These are phyloP conservation scores for Ceratina australensis DNA, from an alignment of 1,140 invertebrate species.

Conservation along the genomic window DNA sequence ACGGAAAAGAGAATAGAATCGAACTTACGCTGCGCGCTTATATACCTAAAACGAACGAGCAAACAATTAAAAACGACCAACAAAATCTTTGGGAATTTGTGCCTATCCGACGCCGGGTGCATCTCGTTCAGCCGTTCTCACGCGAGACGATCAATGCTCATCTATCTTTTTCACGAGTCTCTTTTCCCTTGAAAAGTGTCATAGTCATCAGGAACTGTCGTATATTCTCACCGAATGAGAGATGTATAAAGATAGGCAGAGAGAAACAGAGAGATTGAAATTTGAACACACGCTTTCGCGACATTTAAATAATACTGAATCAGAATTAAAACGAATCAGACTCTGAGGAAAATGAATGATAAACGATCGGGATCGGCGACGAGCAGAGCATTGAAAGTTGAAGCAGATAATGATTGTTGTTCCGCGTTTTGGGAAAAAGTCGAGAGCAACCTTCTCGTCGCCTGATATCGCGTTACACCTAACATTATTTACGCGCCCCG, in stretches of 20 bases:
- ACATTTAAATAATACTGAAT: slow-evolving; percentile 38
- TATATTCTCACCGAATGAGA: not conserved
- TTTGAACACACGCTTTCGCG: slow-evolving; percentile 27
- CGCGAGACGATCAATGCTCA: not conserved
- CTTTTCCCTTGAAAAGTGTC: not conserved
- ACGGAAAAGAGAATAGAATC: not conserved
- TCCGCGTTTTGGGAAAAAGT: too few species aligned
- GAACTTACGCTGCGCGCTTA: not conserved
- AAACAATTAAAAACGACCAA: not conserved
- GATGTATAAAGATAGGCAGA: not conserved
- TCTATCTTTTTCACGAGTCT: not conserved
- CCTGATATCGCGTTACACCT: slow-evolving; percentile 17
- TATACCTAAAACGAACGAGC: too few species aligned
- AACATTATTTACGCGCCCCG: slow-evolving; percentile 6
- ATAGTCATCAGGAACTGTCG: slow-evolving; percentile 19
- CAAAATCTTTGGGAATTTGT: slow-evolving; percentile 4
- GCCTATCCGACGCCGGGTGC: not conserved
- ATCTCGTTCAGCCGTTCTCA: not conserved
- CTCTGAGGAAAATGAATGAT: slow-evolving; percentile 22
- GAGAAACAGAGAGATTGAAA: slow-evolving; percentile 1
- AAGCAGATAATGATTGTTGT: too few species aligned
- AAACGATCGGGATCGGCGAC: slow-evolving; percentile 6
- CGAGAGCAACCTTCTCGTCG: not conserved
- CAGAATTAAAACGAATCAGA: slow-evolving; percentile 37
- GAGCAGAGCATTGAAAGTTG: slow-evolving; percentile 5